Evolutionary conservation across 2,888 invertebrate species (phyloP).

Genomic region (Microlaimidae sp.): DNA sequence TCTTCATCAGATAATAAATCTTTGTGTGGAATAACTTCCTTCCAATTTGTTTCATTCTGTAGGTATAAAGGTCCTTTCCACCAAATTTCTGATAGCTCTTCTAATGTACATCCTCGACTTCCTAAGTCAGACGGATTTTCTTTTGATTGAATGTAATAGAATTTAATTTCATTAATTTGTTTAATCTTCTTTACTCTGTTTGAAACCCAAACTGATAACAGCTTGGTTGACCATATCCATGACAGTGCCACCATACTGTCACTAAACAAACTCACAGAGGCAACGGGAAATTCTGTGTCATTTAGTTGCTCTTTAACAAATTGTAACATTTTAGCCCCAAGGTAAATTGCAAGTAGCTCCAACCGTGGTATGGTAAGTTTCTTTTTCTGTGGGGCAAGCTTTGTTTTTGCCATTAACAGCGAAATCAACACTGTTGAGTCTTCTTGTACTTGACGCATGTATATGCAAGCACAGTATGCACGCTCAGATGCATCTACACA

Average conservation of each 20-base stretch:
- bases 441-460: too few relatives aligned
- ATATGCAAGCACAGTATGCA: slow-evolving; percentile 1
- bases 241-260: slow-evolving; percentile 14
- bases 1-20: too few relatives aligned
- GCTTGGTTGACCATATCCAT: slow-evolving; percentile 12
- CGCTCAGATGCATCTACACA: slow-evolving; percentile 3
- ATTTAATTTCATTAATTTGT: neutral
- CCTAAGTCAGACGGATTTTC: slow-evolving; percentile 15
- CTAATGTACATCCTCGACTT: neutral
- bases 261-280: slow-evolving; percentile 7
- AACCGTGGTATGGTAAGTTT: slow-evolving; percentile 15
- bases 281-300: too few relatives aligned
- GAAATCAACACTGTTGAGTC: too few relatives aligned
- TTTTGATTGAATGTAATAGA: slow-evolving; percentile 5
- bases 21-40: too few relatives aligned
- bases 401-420: slow-evolving; percentile 13
- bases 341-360: slow-evolving; percentile 14
- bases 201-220: neutral
- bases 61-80: neutral
- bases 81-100: neutral
- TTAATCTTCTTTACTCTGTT: slow-evolving; percentile 1
- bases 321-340: slow-evolving; percentile 5
- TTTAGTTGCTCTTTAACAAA: slow-evolving; percentile 5
- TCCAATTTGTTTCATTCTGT: neutral
- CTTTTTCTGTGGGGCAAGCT: neutral